Base-by-base conservation (phyloP, 2,888 invertebrate species). In the Polylopha cassiicola region DNA sequence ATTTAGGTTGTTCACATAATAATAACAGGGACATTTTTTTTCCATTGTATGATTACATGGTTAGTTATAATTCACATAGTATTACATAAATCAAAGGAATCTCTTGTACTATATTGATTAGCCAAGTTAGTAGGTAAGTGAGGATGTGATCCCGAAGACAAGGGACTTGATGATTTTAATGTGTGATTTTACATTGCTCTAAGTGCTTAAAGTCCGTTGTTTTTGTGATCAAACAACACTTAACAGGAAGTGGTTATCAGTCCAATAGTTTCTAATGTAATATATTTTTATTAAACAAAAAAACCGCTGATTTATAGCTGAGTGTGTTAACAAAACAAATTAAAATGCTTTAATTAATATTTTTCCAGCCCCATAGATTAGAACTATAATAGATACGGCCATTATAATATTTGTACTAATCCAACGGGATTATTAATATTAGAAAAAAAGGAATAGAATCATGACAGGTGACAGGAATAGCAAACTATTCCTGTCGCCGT, bases 391-490 rank as follows among this genome's bases (percentile, higher is more conserved):
- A n/a, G n/a, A n/a, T n/a, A n/a, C n/a, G n/a, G n/a, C n/a, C n/a
- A n/a, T n/a, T n/a, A n/a, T n/a, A n/a, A n/a, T n/a, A n/a, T n/a
- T n/a, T n/a, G n/a, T n/a, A n/a, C n/a, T n/a, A n/a, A n/a, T n/a
- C n/a, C n/a, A n/a, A n/a, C n/a, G n/a, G n/a, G n/a, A n/a, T n/a
- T n/a, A n/a, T 45, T 46, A 49, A 50, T 53, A 50, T 52, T 34
- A 51, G 47, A 49, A 47, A 50, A 46, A 62, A 57, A 59, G 60
- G 55, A 58, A 41, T 61, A 58, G 61, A 48, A 27, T 50, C 53
- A 47, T 37, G 47, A 47, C 58, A 74, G 76, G 72, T 76, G 75
- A 75, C 76, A n/a, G n/a, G n/a, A n/a, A n/a, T n/a, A n/a, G n/a
- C n/a, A n/a, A n/a, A n/a, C n/a, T n/a, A n/a, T n/a, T n/a, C n/a